Conservation (phyloP, 2,113 vertebrate genomes). For the Neotragus moschatus region DNA sequence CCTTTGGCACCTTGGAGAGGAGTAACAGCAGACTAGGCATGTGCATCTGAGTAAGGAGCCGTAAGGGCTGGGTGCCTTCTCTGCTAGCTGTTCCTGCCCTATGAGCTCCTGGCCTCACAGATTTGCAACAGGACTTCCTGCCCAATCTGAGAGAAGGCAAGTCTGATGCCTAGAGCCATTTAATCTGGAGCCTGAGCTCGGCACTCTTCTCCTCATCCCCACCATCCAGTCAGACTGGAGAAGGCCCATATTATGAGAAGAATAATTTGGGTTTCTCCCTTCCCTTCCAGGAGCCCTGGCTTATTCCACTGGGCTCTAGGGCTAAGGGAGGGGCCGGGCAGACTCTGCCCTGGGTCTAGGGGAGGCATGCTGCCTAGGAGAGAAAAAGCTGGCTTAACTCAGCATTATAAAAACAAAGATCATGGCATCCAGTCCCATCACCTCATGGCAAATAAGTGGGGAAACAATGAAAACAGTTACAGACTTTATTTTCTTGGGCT, state of each 20-base stretch:
- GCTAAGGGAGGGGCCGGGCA: neutral
- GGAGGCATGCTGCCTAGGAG: neutral
- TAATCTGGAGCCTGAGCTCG: neutral
- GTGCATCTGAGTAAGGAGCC: neutral
- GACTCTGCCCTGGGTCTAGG: neutral
- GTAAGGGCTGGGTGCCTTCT: fast-evolving
- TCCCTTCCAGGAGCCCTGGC: neutral
- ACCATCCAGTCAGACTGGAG: neutral
- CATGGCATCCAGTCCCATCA: neutral
- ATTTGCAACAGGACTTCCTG: conserved; percentile 57
- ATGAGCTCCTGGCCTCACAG: neutral
- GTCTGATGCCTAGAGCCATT: conserved; percentile 54
- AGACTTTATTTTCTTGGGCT: neutral
- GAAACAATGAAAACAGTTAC: neutral
- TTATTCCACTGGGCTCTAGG: neutral
- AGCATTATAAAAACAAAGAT: neutral
- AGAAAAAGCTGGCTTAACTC: neutral
- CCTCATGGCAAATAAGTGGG: neutral
- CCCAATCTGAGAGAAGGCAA: conserved; percentile 24
- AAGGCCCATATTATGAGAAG: neutral
- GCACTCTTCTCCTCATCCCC: neutral
- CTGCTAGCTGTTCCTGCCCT: neutral
- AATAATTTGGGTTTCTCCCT: neutral
- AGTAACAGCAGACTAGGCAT: fast-evolving
- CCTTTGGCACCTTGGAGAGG: neutral